Conservation (phyloP, 2,888 invertebrate genomes). For the Muschampia plurimacula region DNA sequence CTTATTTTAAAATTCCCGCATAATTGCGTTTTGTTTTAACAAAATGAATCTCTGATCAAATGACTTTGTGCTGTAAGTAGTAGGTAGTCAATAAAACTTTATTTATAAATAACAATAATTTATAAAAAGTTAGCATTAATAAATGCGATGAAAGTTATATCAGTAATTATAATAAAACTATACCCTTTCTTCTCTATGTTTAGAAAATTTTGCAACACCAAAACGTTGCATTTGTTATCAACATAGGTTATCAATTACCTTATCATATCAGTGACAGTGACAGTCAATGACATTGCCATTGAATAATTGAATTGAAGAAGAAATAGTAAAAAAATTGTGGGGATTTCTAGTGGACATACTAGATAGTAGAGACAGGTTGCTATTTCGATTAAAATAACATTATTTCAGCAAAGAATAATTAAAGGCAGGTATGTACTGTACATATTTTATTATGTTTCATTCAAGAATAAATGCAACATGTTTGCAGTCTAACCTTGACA, state of each 20-base stretch:
- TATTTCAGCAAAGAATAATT: not conserved
- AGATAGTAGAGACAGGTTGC: not conserved
- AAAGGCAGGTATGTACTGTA: constrained; percentile 12
- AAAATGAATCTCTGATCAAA: not conserved
- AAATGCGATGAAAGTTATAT: not conserved
- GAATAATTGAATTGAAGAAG: not conserved
- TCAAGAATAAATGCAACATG: constrained; percentile 10
- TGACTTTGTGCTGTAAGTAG: too few relatives aligned
- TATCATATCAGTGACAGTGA: constrained; percentile 6
- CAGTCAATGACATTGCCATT: not conserved
- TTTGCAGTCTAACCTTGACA: not conserved
- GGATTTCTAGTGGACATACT: not conserved
- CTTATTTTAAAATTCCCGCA: not conserved
- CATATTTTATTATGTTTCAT: constrained; percentile 9
- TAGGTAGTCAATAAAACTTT: too few relatives aligned
- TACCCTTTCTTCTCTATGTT: not conserved
- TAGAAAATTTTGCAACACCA: not conserved
- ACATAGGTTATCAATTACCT: constrained; percentile 7
- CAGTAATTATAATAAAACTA: too few relatives aligned
- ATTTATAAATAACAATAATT: too few relatives aligned
- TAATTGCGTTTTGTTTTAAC: not conserved
- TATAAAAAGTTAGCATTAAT: too few relatives aligned
- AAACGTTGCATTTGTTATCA: constrained; percentile 4
- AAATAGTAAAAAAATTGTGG: not conserved
- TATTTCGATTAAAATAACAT: not conserved